Conservation (phyloP, 2,888 invertebrate genomes). For the Apotomis turbidana region DNA sequence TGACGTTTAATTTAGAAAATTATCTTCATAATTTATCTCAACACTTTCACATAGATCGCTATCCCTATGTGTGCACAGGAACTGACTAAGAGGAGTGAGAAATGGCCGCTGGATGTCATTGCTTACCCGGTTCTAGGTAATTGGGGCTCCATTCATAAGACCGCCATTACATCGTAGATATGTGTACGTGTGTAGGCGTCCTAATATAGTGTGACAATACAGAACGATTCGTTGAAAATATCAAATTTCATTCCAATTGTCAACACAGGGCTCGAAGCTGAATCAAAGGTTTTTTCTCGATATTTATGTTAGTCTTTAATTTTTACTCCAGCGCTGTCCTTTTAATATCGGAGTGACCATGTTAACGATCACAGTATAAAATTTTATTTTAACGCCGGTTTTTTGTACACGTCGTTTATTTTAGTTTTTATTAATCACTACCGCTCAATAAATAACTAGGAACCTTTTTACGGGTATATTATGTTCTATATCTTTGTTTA, state of each 20-base stretch:
- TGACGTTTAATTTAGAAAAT: conserved; percentile 63
- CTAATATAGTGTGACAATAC: conserved; percentile 64
- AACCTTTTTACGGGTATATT: conserved; percentile 36
- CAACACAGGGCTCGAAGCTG: conserved; percentile 67
- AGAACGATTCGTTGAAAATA: conserved; percentile 68
- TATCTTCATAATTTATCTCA: conserved; percentile 55
- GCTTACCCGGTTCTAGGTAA: conserved; percentile 29
- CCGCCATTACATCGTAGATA: conserved; percentile 62
- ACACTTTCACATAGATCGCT: conserved; percentile 40
- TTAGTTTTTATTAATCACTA: conserved; percentile 76
- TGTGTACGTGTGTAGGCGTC: conserved; percentile 56
- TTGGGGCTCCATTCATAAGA: conserved; percentile 67
- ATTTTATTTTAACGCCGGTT: conserved; percentile 79
- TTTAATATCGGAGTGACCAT: conserved; percentile 78
- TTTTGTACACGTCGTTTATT: conserved; percentile 75
- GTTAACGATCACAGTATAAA: conserved; percentile 82
- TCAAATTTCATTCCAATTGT: conserved; percentile 77
- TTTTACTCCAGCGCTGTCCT: conserved; percentile 79
- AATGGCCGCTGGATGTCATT: conserved; percentile 28
- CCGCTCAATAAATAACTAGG: conserved; percentile 50
- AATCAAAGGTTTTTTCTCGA: conserved; percentile 72
- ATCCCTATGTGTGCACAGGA: conserved; percentile 30
- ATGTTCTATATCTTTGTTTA: neutral
- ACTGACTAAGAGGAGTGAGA: conserved; percentile 19
- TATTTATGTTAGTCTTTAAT: conserved; percentile 82